Base-by-base conservation (phyloP, 2,113 vertebrate genomes). In the Gobiocypris rarus region DNA sequence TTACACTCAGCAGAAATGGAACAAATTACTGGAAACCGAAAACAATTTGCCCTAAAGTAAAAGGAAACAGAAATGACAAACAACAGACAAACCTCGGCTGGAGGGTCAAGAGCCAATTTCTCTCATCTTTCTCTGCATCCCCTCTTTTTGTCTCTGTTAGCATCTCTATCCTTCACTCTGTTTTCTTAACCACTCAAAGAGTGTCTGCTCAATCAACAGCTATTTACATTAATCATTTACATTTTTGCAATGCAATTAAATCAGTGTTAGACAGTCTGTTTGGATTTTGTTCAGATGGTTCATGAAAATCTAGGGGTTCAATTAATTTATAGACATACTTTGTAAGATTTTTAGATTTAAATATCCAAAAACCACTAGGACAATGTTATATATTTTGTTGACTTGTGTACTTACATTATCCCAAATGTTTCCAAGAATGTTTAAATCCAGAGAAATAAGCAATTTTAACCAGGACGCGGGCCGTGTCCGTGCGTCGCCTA, bases 1-100 rank as follows among this genome's bases (percentile, higher is more conserved):
- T 56, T 83, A 22, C 77, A 41, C 71, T 75, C 17, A 84, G 38
- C 65, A 43, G 65, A 83, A 88, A 75, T 85, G 73, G 48, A 80
- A 86, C 84, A 79, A 82, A 86, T 84, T 86, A 82, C 5, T 19
- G 8, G 71, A 54, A 78, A 76, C 65, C 19, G 43, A 77, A 81
- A 84, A 63, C 67, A 45, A 71, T 84, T 82, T 67, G 28, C 61
- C 83, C 31, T 31, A 38, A 82, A 80, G 81, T 63, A 83, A 84
- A 81, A 76, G 59, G 70, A 52, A 58, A 58, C 34, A 70, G 31
- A 76, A 67, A 73, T 41, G 28, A 73, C 69, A 82, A 80, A 79
- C 82, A 59, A 83, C 22, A 75, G 50, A 43, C 52, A n/a, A 31
- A 38, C 48, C 31, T 41, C 14, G 70, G 78, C 86, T 75, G 34